Evolutionary conservation across 2,113 vertebrate species (phyloP).

Genomic region (Machaerirhynchus nigripectus): DNA sequence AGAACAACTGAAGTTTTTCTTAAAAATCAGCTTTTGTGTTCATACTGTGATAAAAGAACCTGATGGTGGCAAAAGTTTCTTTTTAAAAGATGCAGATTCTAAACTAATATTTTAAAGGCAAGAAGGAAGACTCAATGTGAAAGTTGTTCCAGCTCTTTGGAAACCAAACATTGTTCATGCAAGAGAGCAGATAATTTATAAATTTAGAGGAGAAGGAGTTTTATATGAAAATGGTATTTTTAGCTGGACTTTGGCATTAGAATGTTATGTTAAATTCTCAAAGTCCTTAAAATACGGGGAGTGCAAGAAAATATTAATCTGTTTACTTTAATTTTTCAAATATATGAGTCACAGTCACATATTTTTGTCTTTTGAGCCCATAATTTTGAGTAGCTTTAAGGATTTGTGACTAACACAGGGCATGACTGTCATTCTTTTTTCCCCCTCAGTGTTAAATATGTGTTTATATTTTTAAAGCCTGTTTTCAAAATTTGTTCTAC

Average conservation of each 20-base stretch:
- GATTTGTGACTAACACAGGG: not conserved
- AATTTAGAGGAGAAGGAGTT: not conserved
- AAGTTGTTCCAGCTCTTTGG: not conserved
- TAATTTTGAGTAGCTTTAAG: not conserved
- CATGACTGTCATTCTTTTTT: not conserved
- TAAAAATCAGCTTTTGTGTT: not conserved
- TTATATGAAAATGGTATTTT: not conserved
- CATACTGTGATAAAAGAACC: fast-evolving
- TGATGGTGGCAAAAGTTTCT: not conserved
- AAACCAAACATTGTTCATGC: not conserved
- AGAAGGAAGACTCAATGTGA: not conserved
- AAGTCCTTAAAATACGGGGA: not conserved
- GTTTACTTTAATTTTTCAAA: not conserved
- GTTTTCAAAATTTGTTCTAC: not conserved
- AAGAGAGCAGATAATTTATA: not conserved
- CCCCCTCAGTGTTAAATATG: not conserved
- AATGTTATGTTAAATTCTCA: not conserved
- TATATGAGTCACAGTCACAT: not conserved
- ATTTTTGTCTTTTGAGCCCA: not conserved
- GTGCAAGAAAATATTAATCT: not conserved
- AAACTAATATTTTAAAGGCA: not conserved
- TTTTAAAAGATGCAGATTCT: not conserved
- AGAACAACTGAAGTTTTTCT: not conserved
- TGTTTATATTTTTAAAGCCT: not conserved
- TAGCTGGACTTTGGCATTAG: not conserved